Conservation (phyloP, 2,888 invertebrate species). For the Tenthredo amoena region DNA sequence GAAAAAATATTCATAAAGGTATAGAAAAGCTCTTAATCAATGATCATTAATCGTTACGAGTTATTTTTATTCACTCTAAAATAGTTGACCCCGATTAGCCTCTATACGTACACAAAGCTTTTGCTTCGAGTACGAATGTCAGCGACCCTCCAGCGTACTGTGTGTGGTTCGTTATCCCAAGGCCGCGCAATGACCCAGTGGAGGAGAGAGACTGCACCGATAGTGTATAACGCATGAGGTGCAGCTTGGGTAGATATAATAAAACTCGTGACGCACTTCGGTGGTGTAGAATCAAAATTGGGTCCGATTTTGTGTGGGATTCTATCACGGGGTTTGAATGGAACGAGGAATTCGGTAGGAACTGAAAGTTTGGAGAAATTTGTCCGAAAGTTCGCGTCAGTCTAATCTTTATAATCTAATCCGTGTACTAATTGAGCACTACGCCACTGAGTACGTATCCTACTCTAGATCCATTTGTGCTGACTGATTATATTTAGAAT, state of each 20-base stretch:
- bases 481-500: conserved; percentile 8
- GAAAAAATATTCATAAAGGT: background rate
- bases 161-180: conserved; percentile 15
- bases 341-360: background rate
- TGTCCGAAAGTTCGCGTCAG: background rate
- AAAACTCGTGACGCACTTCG: background rate
- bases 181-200: conserved; percentile 34
- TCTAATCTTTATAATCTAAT: background rate
- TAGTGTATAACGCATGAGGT: background rate
- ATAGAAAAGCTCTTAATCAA: background rate
- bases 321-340: background rate
- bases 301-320: background rate
- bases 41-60: background rate
- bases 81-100: conserved; percentile 2
- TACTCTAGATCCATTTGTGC: conserved; percentile 18
- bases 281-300: background rate
- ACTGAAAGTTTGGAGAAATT: background rate
- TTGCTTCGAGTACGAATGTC: background rate
- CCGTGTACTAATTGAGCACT: background rate
- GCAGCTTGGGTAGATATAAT: background rate
- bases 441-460: conserved; percentile 18
- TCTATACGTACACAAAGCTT: conserved; percentile 5
- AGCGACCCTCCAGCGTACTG: background rate
- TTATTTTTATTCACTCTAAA: background rate
- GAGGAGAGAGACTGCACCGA: background rate